Conservation (phyloP, 2,888 invertebrate genomes). For the Emmelina monodactyla region DNA sequence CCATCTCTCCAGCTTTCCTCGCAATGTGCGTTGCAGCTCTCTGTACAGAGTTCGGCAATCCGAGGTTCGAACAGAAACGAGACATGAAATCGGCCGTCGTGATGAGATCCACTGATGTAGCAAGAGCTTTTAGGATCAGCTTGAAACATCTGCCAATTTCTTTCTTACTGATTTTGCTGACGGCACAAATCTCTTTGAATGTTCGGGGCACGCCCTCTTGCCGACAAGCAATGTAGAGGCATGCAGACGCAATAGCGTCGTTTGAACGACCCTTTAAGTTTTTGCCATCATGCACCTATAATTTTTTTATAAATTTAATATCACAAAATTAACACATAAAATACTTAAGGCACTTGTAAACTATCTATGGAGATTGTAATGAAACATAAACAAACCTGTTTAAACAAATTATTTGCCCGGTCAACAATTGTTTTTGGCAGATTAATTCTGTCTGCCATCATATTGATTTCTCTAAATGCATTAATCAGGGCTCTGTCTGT, state of each 20-base stretch:
- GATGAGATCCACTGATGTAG: conserved; percentile 96
- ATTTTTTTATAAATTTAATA: background rate
- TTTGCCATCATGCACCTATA: conserved; percentile 89
- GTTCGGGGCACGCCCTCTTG: conserved; percentile 99
- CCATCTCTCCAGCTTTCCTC: conserved; percentile 93
- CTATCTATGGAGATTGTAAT: too few species aligned
- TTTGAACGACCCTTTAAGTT: conserved; percentile 95
- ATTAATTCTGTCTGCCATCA: conserved; percentile 98
- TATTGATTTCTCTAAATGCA: conserved; percentile 96
- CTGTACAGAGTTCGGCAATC: conserved; percentile 86
- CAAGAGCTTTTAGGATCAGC: conserved; percentile 92
- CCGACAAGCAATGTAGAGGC: conserved; percentile 97
- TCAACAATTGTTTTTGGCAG: conserved; percentile 97
- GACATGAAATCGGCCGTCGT: conserved; percentile 99
- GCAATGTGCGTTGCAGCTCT: conserved; percentile 97
- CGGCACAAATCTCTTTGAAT: conserved; percentile 99
- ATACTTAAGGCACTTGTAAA: conserved; percentile 3
- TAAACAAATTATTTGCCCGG: conserved; percentile 94
- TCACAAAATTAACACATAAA: background rate
- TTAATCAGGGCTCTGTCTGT: conserved; percentile 93
- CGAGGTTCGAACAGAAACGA: conserved; percentile 95
- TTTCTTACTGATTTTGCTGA: conserved; percentile 98
- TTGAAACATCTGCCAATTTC: conserved; percentile 99
- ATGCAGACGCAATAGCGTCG: conserved; percentile 98
- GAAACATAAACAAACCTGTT: too few species aligned